These are phyloP conservation scores for Heliconius eleuchia DNA, from an alignment of 1,140 invertebrate genomes.

Conservation along the genomic window DNA sequence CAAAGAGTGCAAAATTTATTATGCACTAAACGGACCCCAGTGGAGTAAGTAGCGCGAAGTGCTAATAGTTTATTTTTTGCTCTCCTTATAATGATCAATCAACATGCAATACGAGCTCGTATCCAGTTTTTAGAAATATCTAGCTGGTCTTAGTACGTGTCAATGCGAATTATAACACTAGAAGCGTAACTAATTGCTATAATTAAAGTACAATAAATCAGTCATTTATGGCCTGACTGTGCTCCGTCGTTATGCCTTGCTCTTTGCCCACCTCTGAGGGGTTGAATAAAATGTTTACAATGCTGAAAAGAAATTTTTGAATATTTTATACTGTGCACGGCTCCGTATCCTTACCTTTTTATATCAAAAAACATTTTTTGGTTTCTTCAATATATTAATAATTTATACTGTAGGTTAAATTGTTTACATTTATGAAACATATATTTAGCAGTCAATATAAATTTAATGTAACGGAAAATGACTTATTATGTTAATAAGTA, in stretches of 20 bases:
- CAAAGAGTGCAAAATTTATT: conserved; percentile 14
- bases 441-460: not conserved
- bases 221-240: conserved; percentile 58
- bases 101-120: conserved; percentile 44
- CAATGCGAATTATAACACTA: conserved; percentile 61
- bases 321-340: not conserved
- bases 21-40: conserved; percentile 34
- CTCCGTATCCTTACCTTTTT: not conserved
- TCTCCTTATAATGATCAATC: conserved; percentile 47
- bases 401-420: conserved; percentile 2
- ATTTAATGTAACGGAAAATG: not conserved
- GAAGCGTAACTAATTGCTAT: conserved; percentile 73
- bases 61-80: conserved; percentile 51
- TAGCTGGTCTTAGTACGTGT: conserved; percentile 49
- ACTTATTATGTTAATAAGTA: not conserved
- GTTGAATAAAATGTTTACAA: conserved; percentile 7
- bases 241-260: conserved; percentile 35
- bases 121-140: conserved; percentile 48
- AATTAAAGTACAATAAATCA: conserved; percentile 75
- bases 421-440: conserved; percentile 16
- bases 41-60: conserved; percentile 42
- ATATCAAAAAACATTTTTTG: not conserved
- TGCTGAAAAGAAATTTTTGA: conserved; percentile 10
- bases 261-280: conserved; percentile 28
- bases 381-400: not conserved